A percentile compares a stretch with the other conserved stretches of the same genome.
Evolutionary conservation across 2,113 vertebrate species (phyloP).

Genomic region (Nanorana parkeri): DNA sequence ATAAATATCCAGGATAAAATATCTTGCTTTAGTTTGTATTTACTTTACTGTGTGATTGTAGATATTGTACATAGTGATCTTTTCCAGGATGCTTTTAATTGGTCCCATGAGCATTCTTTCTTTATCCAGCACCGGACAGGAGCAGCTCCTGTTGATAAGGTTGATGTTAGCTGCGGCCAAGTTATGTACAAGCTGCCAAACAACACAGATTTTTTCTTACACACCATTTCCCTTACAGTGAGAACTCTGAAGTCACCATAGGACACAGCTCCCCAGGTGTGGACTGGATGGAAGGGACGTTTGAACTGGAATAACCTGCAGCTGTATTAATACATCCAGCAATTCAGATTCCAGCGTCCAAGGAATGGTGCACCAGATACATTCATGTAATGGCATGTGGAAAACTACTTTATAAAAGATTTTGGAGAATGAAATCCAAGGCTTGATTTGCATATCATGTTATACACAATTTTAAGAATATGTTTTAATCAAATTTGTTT

Average conservation of each 20-base stretch:
- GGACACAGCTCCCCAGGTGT: background rate
- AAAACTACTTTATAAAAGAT: too few species aligned
- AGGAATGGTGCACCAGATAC: too few species aligned
- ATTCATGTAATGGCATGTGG: too few species aligned
- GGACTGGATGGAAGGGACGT: background rate
- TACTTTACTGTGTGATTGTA: background rate
- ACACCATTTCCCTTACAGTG: background rate
- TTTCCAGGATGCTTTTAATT: constrained; percentile 30
- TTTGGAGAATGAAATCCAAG: too few species aligned
- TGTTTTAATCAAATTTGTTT: too few species aligned
- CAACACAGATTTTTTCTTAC: constrained; percentile 27
- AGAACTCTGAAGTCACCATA: constrained; percentile 16
- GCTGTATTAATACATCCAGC: background rate
- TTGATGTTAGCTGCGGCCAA: constrained; percentile 8
- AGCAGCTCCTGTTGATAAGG: constrained; percentile 51
- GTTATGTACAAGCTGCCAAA: constrained; percentile 20
- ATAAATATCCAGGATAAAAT: constrained; percentile 33
- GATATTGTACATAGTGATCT: constrained; percentile 37
- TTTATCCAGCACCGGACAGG: constrained; percentile 49
- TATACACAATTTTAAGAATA: too few species aligned
- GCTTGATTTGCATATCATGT: too few species aligned
- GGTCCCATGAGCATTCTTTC: constrained; percentile 29
- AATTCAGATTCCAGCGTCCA: too few species aligned
- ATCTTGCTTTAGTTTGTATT: constrained; percentile 14
- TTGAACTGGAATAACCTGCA: constrained; percentile 37